A percentile compares a stretch with the other conserved stretches of the same genome.
These are phyloP conservation scores for Lasioglossum baleicum DNA, from an alignment of 1,140 invertebrate genomes.

Conservation along the genomic window DNA sequence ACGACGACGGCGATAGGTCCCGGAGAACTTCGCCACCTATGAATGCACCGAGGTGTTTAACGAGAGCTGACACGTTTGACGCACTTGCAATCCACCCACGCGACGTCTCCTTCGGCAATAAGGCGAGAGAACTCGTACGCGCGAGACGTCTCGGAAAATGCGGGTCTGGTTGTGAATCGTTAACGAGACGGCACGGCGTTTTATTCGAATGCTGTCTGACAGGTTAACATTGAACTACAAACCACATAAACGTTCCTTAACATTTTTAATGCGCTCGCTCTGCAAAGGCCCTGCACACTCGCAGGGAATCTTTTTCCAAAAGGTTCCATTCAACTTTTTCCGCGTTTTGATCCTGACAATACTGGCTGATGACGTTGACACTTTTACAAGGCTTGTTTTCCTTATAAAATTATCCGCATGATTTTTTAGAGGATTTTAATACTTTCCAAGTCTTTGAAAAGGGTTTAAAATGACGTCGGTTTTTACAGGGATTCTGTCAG, in stretches of 20 bases:
- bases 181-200: background rate
- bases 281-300: too few species aligned
- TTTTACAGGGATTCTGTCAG: too few species aligned
- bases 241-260: background rate
- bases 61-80: slow-evolving; percentile 40
- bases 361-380: too few species aligned
- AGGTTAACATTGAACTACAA: background rate
- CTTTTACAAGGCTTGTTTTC: too few species aligned
- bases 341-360: too few species aligned
- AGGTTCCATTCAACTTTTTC: too few species aligned
- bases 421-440: too few species aligned
- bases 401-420: too few species aligned
- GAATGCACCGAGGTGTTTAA: slow-evolving; percentile 55
- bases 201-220: background rate
- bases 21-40: slow-evolving; percentile 53
- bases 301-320: too few species aligned
- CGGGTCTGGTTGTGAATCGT: slow-evolving; percentile 1
- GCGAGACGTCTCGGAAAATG: slow-evolving; percentile 13
- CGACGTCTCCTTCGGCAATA: slow-evolving; percentile 18
- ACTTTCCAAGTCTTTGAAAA: too few species aligned
- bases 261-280: background rate
- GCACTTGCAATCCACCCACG: slow-evolving; percentile 22
- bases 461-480: too few species aligned
- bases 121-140: background rate
- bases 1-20: slow-evolving; percentile 21